These are phyloP conservation scores for Rachycentron canadum DNA, from an alignment of 2,797 vertebrate genomes.

Conservation along the genomic window DNA sequence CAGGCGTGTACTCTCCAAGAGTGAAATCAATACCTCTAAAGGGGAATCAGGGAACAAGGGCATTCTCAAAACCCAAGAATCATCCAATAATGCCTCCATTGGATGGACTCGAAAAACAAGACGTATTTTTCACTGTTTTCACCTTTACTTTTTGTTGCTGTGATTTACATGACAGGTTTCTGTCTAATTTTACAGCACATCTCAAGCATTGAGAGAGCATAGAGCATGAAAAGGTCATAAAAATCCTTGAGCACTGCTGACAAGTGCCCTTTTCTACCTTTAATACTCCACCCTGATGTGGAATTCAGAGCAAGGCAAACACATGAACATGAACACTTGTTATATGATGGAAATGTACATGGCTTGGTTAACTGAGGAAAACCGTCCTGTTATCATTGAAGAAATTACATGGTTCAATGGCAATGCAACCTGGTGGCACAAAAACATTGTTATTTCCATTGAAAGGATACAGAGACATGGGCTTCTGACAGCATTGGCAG, in stretches of 20 bases:
- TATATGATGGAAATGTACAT: conserved; percentile 47
- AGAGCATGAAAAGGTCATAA: conserved; percentile 76
- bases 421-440: conserved; percentile 54
- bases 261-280: conserved; percentile 71
- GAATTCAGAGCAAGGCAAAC: conserved; percentile 56
- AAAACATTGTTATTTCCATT: conserved; percentile 68
- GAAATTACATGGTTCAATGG: conserved; percentile 55
- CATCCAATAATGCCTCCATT: conserved; percentile 39
- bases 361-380: conserved; percentile 38
- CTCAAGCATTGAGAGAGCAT: conserved; percentile 33
- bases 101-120: conserved; percentile 48
- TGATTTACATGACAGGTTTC: conserved; percentile 76
- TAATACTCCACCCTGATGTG: conserved; percentile 62
- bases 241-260: conserved; percentile 66
- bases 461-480: conserved; percentile 62
- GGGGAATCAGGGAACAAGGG: conserved; percentile 72
- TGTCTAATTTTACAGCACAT: conserved; percentile 72
- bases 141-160: conserved; percentile 64
- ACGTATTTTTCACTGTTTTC: conserved; percentile 47
- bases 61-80: conserved; percentile 59
- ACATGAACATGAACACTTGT: conserved; percentile 40
- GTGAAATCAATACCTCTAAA: conserved; percentile 83
- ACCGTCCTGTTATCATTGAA: conserved; percentile 58
- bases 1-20: conserved; percentile 67
- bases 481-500: conserved; percentile 49